Base-by-base conservation (phyloP, 2,113 vertebrate species). In the Hipposideros armiger region DNA sequence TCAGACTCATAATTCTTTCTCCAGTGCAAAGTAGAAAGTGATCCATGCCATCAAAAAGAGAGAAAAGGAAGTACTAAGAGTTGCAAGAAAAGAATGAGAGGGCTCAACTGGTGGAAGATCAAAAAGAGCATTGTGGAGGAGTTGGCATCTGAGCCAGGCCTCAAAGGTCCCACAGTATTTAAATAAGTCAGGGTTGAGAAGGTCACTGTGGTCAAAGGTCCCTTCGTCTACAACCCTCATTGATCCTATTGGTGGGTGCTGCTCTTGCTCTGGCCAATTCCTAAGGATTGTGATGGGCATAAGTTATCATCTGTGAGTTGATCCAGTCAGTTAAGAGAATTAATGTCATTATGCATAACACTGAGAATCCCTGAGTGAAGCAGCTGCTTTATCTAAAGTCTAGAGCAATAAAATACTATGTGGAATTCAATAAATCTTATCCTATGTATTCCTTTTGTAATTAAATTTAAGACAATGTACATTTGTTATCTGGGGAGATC, bases 361-460 rank as follows among this genome's bases (percentile, higher is more conserved):
- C 69, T 93, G 64, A 98, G 87, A 95, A 98, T 97, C 1, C 77
- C 87, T 81, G 84, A 96, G 14, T 72, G 91, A 97, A 98, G 91
- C 84, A 97, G 47, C 66, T 98, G 95, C 30, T 67, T 95, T 95
- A 84, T 85, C 64, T 93, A 77, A 96, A 87, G n/a, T 83, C 86
- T 54, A 90, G 17, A 73, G 42, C 45, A 89, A 85, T 91, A 89
- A 91, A 92, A 66, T 40, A 32, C 26, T 91, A 70, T 77, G 58
- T 10, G 62, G 84, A 94, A 83, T 91, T 89, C 76, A 93, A 91
- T 87, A 78, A 74, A 90, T 76, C 80, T 74, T 82, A 93, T 69
- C 16, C 67, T 89, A 81, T 95, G 40, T 24, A 91, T 92, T 91
- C 47, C 42, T 91, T 96, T 83, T 95, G 15, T 95, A 69, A 97